Base-by-base conservation (phyloP, 2,797 vertebrate genomes). In the Cyclura pinguis region DNA sequence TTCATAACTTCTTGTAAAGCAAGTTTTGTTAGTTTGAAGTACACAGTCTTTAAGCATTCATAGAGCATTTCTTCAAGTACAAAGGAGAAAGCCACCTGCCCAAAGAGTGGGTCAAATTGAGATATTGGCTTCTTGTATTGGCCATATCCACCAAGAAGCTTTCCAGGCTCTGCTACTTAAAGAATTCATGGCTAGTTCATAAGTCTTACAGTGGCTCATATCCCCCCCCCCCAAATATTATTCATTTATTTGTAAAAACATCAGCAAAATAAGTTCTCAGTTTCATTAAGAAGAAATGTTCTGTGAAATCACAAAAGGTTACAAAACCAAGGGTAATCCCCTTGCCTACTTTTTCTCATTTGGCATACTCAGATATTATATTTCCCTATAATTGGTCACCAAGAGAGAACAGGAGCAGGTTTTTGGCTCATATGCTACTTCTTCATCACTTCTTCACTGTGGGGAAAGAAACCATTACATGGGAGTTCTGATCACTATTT, bases 21-120 rank as follows among this genome's bases (percentile, higher is more conserved):
- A 83, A 52, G 69, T 8, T 64, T 22, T 72, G 64, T 18, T 55
- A 13, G 12, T 82, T 1, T 67, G 27, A 24, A 87, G 7, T n/a
- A 20, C 35, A n/a, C 72, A 13, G 57, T 42, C 84, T 90, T 74
- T 27, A 32, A 74, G 27, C 24, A 50, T 86, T 72, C 47, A 81
- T 16, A 72, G 47, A 88, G 80, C 10, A 35, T n/a, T 90, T 64
- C 85, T 59, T 90, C 52, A 86, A 55, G 35, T 50, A 62, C 69
- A 74, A 84, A 77, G 24, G 13, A 76, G 80, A 83, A 77, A 52
- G 1, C 64, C 24, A 9, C 29, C 7, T 50, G 22, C 1, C 50
- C 1, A 55, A 52, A n/a, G 18, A 27, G 24, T 47, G 4, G 18
- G 1, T 52, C 76, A 78, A 47, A 16, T 83, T 80, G 27, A 50